A percentile compares a stretch with the other conserved stretches of the same genome.
Evolutionary conservation across 2,797 vertebrate species (phyloP).

Genomic region (Mionectes olivaceus): DNA sequence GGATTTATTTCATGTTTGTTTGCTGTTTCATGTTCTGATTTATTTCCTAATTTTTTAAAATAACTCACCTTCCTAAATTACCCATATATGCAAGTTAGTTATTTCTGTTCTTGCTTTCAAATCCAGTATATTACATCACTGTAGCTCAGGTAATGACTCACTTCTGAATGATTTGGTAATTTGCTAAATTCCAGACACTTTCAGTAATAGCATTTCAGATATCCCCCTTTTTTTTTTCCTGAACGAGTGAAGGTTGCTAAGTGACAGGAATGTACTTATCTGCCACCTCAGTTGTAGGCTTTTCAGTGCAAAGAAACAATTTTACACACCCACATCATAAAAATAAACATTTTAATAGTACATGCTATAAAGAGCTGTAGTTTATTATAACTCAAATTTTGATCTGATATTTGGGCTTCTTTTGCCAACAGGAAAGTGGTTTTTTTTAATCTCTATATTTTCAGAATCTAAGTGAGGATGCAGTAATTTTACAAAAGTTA

Average conservation of each 20-base stretch:
- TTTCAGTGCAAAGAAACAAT: slow-evolving; percentile 30
- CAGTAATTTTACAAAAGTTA: background rate
- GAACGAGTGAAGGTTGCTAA: slow-evolving; percentile 50
- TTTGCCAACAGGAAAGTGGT: background rate
- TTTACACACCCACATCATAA: background rate
- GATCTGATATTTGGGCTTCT: background rate
- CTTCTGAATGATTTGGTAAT: slow-evolving; percentile 30
- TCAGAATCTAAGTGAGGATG: background rate
- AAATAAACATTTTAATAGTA: slow-evolving; percentile 17
- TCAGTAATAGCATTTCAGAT: slow-evolving; percentile 28
- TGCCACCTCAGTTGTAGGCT: slow-evolving; percentile 18
- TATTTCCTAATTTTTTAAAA: background rate
- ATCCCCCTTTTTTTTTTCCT: background rate
- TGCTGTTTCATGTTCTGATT: background rate
- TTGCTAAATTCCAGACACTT: slow-evolving; percentile 43
- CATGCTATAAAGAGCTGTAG: background rate
- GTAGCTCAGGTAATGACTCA: slow-evolving; percentile 49
- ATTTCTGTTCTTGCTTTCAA: slow-evolving; percentile 32
- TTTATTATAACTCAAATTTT: background rate
- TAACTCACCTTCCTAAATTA: slow-evolving; percentile 23
- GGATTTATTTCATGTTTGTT: slow-evolving; percentile 38
- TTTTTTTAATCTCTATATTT: background rate
- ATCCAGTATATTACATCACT: slow-evolving; percentile 9
- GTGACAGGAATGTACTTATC: slow-evolving; percentile 35
- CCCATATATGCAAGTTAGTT: background rate